These are phyloP conservation scores for Neolamprologus brichardi DNA, from an alignment of 2,113 vertebrate genomes.

Conservation along the genomic window DNA sequence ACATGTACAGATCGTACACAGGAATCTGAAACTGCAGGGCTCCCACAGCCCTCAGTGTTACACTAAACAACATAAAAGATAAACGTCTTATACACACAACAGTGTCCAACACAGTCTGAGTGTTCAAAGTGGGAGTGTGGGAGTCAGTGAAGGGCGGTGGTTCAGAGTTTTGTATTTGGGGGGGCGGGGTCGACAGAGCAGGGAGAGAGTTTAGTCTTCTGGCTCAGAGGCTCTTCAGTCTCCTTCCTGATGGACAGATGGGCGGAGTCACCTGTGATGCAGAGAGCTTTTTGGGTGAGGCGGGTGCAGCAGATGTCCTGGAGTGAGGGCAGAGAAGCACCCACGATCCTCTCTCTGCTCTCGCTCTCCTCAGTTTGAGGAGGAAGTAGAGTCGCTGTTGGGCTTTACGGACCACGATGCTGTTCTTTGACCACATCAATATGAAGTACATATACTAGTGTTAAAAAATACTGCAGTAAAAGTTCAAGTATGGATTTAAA, in stretches of 20 bases:
- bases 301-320: not conserved
- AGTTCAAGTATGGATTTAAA: not conserved
- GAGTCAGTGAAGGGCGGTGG: not conserved
- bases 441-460: not conserved
- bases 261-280: not conserved
- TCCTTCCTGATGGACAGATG: too few species aligned
- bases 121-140: not conserved
- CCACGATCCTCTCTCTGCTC: not conserved
- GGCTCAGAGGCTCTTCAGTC: not conserved
- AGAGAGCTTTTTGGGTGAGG: not conserved
- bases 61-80: too few species aligned
- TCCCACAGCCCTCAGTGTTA: not conserved
- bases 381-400: not conserved
- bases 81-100: not conserved
- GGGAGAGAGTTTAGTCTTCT: not conserved
- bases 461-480: not conserved
- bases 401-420: not conserved
- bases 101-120: not conserved
- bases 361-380: not conserved
- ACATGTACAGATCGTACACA: not conserved
- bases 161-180: not conserved
- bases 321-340: not conserved
- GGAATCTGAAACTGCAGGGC: not conserved
- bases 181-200: not conserved
- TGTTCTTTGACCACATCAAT: not conserved